phyloP scores from a whole-genome alignment of 1,140 invertebrate genomes.

The Goniozus legneri region DNA sequence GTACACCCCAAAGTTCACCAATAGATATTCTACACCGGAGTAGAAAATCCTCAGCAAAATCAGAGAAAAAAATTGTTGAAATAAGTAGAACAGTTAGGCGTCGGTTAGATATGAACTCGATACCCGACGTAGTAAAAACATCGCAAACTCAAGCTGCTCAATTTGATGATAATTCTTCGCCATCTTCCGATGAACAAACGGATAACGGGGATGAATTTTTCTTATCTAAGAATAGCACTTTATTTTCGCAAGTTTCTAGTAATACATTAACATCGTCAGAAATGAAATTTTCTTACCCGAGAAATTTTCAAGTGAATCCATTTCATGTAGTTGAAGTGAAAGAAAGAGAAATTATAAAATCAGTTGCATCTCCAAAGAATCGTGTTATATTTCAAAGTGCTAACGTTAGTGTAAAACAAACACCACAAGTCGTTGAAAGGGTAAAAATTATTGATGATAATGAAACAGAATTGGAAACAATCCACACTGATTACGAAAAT shows the following conservation, averaged over 20 bases:
- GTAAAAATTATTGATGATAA: constrained; percentile 58
- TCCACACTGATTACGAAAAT: constrained; percentile 51
- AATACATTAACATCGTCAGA: constrained; percentile 48
- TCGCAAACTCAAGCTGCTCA: constrained; percentile 30
- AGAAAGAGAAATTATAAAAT: constrained; percentile 58
- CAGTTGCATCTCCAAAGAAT: constrained; percentile 48
- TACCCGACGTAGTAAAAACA: constrained; percentile 43
- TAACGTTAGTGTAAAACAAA: constrained; percentile 44
- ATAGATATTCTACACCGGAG: constrained; percentile 28
- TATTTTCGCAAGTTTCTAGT: constrained; percentile 68
- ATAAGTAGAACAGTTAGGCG: constrained; percentile 38
- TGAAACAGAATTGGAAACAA: constrained; percentile 57
- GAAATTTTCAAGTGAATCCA: constrained; percentile 30
- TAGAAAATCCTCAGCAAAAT: constrained; percentile 33
- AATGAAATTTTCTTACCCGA: constrained; percentile 19
- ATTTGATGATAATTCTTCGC: constrained; percentile 19
- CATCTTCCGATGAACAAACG: constrained; percentile 19
- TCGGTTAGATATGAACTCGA: constrained; percentile 38
- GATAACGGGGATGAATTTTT: constrained; percentile 53
- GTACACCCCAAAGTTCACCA: constrained; percentile 33
- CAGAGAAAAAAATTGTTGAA: constrained; percentile 30
- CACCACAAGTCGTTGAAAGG: constrained; percentile 52
- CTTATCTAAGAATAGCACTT: constrained; percentile 64
- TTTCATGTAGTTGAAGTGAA: constrained; percentile 59
- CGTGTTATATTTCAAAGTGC: constrained; percentile 44